Conservation (phyloP, 2,888 invertebrate species). For the Drosophila picticornis region DNA sequence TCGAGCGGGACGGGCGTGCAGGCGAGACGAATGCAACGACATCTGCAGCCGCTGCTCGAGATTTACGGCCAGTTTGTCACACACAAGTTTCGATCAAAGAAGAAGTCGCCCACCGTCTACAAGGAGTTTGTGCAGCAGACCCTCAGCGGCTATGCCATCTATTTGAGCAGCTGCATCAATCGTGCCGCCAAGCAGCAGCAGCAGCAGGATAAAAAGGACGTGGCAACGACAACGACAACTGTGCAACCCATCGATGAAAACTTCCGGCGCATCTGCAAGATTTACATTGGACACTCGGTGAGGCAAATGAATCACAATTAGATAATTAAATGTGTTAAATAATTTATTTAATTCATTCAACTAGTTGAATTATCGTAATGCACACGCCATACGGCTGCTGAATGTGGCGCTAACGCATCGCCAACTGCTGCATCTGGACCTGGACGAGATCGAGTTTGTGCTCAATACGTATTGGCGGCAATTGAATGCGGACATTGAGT, state of each 20-base stretch:
- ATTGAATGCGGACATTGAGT: slow-evolving; percentile 72
- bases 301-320: slow-evolving; percentile 26
- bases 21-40: slow-evolving; percentile 59
- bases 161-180: slow-evolving; percentile 60
- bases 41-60: slow-evolving; percentile 65
- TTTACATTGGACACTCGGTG: slow-evolving; percentile 84
- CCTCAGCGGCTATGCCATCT: slow-evolving; percentile 63
- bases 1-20: slow-evolving; percentile 58
- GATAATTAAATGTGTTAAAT: not conserved
- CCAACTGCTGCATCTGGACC: slow-evolving; percentile 78
- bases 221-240: too few relatives aligned
- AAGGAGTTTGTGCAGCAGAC: slow-evolving; percentile 79
- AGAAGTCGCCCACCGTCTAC: slow-evolving; percentile 53
- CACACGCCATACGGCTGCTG: slow-evolving; percentile 79
- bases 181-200: slow-evolving; percentile 32
- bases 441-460: slow-evolving; percentile 83
- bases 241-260: slow-evolving; percentile 70
- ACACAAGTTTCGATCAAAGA: slow-evolving; percentile 52
- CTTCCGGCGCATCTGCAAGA: slow-evolving; percentile 82
- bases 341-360: not conserved
- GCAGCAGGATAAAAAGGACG: slow-evolving; percentile 1
- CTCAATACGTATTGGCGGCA: slow-evolving; percentile 83
- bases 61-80: slow-evolving; percentile 55
- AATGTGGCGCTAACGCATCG: slow-evolving; percentile 77
- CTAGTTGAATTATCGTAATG: slow-evolving; percentile 82